Evolutionary conservation across 2,888 invertebrate species (phyloP).

Genomic region (Protodeltote pygarga): DNA sequence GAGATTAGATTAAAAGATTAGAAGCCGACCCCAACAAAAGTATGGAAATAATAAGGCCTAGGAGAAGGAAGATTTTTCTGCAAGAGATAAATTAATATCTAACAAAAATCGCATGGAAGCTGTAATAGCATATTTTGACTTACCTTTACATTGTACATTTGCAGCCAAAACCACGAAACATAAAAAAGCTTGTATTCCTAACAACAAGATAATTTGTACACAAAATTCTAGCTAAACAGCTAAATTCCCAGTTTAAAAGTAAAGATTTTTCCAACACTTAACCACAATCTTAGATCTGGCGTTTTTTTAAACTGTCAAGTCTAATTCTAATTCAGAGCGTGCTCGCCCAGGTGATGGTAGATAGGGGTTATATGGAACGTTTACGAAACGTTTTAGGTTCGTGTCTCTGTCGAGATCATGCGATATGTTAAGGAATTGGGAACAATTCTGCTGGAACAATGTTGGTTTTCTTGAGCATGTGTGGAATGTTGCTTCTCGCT

Average conservation of each 20-base stretch:
- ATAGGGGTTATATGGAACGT: no score
- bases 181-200: not conserved
- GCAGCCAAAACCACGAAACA: not conserved
- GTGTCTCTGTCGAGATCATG: constrained; percentile 35
- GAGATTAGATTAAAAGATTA: no score
- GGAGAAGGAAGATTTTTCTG: no score
- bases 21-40: no score
- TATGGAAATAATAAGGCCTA: no score
- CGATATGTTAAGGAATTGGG: constrained; percentile 29
- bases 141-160: no score
- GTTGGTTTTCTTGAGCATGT: constrained; percentile 12
- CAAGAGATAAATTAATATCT: no score
- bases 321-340: constrained; percentile 42
- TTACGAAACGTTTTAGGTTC: constrained; percentile 29
- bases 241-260: constrained; percentile 9
- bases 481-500: no score
- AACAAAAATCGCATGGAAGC: no score
- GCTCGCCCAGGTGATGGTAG: constrained; percentile 44
- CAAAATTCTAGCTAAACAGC: no score
- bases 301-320: constrained; percentile 40
- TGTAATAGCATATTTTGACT: no score
- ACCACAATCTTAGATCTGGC: constrained; percentile 32
- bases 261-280: constrained; percentile 30
- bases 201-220: no score
- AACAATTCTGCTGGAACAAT: constrained; percentile 18